These are phyloP conservation scores for Manis pentadactyla DNA, from an alignment of 2,797 vertebrate genomes.

Conservation along the genomic window DNA sequence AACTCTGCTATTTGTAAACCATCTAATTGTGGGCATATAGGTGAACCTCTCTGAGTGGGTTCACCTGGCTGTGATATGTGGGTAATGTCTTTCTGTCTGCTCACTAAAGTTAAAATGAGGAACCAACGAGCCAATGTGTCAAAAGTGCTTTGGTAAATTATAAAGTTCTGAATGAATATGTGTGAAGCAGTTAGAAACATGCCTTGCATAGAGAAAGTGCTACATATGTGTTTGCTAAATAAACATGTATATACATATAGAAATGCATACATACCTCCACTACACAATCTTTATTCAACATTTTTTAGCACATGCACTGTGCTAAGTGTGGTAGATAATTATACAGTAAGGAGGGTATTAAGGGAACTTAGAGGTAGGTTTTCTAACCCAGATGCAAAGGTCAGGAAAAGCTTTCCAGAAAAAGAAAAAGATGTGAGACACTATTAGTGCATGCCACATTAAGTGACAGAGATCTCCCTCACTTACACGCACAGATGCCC, in stretches of 20 bases:
- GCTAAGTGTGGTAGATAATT: not conserved
- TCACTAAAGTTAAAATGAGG: conserved; percentile 58
- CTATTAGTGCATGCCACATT: conserved; percentile 1
- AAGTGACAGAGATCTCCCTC: conserved; percentile 19
- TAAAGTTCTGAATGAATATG: conserved; percentile 30
- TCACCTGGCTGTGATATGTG: not conserved
- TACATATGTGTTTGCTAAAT: conserved; percentile 20
- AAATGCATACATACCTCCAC: not conserved
- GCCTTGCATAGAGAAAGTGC: not conserved
- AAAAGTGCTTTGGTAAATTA: conserved; percentile 30
- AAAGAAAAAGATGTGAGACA: conserved; percentile 34
- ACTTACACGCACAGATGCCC: not conserved
- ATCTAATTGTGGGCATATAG: not conserved
- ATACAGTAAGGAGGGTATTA: not conserved
- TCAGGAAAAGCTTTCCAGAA: conserved; percentile 36
- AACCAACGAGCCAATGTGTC: conserved; percentile 32
- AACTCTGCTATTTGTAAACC: not conserved
- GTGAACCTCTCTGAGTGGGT: not conserved
- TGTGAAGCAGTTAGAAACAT: conserved; percentile 45
- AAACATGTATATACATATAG: not conserved
- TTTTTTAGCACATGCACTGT: not conserved
- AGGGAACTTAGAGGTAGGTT: conserved; percentile 10
- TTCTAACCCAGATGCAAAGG: not conserved
- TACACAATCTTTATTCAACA: not conserved
- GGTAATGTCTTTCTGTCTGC: conserved; percentile 44